Evolutionary conservation across 2,113 vertebrate species (phyloP).

Genomic region (Tinamus guttatus): DNA sequence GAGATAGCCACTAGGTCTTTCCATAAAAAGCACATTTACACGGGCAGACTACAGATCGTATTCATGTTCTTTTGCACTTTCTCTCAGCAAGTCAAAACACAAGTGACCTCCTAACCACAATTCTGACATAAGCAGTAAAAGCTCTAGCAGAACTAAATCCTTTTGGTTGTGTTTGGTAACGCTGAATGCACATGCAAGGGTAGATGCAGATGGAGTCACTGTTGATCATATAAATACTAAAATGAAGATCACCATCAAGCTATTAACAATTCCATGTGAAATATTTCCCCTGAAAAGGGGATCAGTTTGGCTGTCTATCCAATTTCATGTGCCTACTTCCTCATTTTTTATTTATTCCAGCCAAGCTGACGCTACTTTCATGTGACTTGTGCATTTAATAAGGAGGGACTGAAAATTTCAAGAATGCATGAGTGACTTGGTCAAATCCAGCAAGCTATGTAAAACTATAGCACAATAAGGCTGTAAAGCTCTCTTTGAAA

Average conservation of each 20-base stretch:
- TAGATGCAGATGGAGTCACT: background rate
- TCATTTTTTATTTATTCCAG: background rate
- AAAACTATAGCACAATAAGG: background rate
- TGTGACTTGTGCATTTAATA: background rate
- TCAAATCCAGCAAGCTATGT: background rate
- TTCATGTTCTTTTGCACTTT: background rate
- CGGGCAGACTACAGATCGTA: background rate
- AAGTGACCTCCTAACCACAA: background rate
- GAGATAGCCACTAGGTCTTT: background rate
- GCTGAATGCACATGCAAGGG: background rate
- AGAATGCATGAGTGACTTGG: background rate
- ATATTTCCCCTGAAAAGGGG: background rate
- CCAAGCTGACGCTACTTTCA: accelerated
- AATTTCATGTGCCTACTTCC: background rate
- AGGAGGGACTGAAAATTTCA: background rate
- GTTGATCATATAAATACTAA: background rate
- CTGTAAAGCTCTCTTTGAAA: background rate
- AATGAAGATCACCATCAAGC: background rate
- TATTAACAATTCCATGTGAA: background rate
- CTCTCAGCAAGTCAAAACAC: background rate
- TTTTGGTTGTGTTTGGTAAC: background rate
- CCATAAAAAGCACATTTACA: background rate
- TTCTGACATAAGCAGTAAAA: background rate
- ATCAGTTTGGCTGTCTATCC: background rate
- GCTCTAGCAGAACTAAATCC: background rate